Conservation (phyloP, 2,888 invertebrate genomes). For the Criorhina ranunculi region DNA sequence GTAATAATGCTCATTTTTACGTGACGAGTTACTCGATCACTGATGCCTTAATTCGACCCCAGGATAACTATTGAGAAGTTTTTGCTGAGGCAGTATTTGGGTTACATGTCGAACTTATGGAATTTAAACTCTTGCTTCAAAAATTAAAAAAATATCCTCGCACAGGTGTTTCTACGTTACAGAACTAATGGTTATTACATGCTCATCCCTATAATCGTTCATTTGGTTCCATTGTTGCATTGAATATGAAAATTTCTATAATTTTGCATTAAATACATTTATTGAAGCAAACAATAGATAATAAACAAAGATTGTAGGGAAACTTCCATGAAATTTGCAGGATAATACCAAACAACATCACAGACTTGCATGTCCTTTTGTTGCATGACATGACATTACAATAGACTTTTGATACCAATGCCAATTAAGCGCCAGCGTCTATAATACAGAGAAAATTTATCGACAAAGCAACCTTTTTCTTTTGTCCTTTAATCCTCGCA, state of each 20-base stretch:
- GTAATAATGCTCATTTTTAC: too few species aligned
- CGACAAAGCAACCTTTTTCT: conserved; percentile 46
- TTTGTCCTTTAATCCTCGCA: conserved; percentile 18
- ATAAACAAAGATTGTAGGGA: not conserved
- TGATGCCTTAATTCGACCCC: too few species aligned
- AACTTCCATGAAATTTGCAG: conserved; percentile 32
- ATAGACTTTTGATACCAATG: conserved; percentile 25
- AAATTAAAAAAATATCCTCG: too few species aligned
- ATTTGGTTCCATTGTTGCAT: not conserved
- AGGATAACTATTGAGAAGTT: too few species aligned
- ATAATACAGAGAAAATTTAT: conserved; percentile 23
- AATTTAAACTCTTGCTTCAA: too few species aligned
- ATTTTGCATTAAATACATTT: conserved; percentile 22
- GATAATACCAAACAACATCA: conserved; percentile 3
- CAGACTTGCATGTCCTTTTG: conserved; percentile 21
- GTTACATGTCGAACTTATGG: too few species aligned
- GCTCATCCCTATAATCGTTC: not conserved
- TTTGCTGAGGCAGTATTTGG: too few species aligned
- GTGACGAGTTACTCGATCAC: too few species aligned
- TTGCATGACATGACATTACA: conserved; percentile 35
- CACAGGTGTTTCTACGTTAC: too few species aligned
- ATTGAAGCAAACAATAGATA: conserved; percentile 32
- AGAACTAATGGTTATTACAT: not conserved
- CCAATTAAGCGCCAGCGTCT: conserved; percentile 69
- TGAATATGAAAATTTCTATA: not conserved